Conservation (phyloP, 2,888 invertebrate genomes). For the Trissoscelio sp. region DNA sequence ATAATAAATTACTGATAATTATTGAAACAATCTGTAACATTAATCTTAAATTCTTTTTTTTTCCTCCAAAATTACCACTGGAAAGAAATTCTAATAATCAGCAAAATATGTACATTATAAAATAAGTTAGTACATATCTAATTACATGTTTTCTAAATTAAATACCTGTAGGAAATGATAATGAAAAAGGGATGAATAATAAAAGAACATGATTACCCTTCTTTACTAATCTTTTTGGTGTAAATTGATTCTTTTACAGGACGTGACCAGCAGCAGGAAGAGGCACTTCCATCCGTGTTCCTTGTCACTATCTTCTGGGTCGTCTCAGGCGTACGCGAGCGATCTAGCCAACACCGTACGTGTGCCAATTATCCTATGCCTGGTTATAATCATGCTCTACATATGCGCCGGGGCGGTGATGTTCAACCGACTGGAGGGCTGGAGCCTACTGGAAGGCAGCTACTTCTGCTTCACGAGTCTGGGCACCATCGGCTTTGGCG, state of each 20-base stretch:
- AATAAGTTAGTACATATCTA: too few species aligned
- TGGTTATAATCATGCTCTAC: slow-evolving; percentile 93
- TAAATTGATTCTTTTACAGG: slow-evolving; percentile 63
- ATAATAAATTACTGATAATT: too few species aligned
- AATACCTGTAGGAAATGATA: too few species aligned
- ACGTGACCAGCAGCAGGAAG: slow-evolving; percentile 74
- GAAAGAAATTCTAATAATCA: too few species aligned
- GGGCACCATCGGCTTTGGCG: slow-evolving; percentile 93
- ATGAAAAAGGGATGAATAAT: too few species aligned
- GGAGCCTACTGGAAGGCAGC: slow-evolving; percentile 94
- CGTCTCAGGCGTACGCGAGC: slow-evolving; percentile 82
- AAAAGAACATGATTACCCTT: too few species aligned
- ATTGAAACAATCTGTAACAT: too few species aligned
- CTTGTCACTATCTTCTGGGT: slow-evolving; percentile 75
- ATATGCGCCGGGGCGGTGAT: slow-evolving; percentile 94
- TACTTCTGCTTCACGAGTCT: slow-evolving; percentile 92
- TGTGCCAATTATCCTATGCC: slow-evolving; percentile 94
- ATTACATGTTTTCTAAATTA: too few species aligned
- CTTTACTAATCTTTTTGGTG: not conserved
- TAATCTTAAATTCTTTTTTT: too few species aligned
- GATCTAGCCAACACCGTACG: slow-evolving; percentile 87
- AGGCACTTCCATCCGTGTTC: slow-evolving; percentile 79
- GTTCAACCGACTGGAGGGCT: slow-evolving; percentile 95
- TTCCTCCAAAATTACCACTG: too few species aligned
- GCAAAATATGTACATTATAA: too few species aligned